These are phyloP conservation scores for Trisateles emortualis DNA, from an alignment of 2,888 invertebrate genomes.

Conservation along the genomic window DNA sequence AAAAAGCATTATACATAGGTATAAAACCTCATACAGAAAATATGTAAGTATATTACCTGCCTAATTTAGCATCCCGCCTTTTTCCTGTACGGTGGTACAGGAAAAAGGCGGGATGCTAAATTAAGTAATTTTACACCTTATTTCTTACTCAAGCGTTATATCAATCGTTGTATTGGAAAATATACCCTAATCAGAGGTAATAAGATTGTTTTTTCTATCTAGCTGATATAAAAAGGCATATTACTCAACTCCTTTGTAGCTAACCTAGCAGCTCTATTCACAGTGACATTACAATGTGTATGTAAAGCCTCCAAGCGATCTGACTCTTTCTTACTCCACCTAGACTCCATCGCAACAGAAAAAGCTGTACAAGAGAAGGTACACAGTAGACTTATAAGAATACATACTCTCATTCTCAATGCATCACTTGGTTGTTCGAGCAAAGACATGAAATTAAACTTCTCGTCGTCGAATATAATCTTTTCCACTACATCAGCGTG, in stretches of 20 bases:
- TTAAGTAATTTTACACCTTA: no score
- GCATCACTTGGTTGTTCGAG: slow-evolving; percentile 87
- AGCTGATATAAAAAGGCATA: slow-evolving; percentile 80
- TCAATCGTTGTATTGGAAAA: no score
- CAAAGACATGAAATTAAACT: slow-evolving; percentile 84
- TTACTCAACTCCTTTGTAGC: slow-evolving; percentile 86
- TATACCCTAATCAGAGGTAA: no score
- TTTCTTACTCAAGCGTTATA: no score
- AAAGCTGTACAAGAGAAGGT: slow-evolving; percentile 90
- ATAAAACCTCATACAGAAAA: no score
- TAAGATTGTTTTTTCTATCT: no score
- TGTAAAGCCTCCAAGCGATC: slow-evolving; percentile 88
- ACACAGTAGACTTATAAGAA: slow-evolving; percentile 90
- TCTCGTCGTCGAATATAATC: slow-evolving; percentile 87
- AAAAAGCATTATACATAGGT: no score
- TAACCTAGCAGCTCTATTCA: slow-evolving; percentile 87
- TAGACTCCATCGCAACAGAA: slow-evolving; percentile 81
- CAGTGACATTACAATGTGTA: slow-evolving; percentile 87
- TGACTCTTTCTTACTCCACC: slow-evolving; percentile 88
- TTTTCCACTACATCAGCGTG: slow-evolving; percentile 92
- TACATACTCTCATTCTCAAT: slow-evolving; percentile 89
- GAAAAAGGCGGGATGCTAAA: no score
- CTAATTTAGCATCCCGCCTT: no score
- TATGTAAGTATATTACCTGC: no score
- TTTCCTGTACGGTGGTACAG: no score